A percentile compares a stretch with the other conserved stretches of the same genome.
Conservation (phyloP, 2,797 vertebrate species). For the Periparus ater region DNA sequence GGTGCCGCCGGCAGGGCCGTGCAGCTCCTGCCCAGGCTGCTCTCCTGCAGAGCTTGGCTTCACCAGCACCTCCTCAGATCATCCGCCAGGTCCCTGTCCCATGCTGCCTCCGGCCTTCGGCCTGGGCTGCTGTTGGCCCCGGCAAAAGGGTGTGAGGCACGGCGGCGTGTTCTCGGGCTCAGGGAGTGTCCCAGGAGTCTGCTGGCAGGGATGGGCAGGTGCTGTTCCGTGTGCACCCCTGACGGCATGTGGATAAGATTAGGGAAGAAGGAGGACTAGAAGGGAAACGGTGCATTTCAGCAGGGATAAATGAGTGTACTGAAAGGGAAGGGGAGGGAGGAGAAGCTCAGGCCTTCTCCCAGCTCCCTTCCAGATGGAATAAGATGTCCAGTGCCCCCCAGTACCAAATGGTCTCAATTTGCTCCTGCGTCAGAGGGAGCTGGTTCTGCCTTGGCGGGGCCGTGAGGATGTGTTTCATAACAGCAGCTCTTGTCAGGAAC, state of each 20-base stretch:
- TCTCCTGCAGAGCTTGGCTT: background rate
- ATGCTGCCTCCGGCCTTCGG: background rate
- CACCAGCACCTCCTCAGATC: background rate
- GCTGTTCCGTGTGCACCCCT: background rate
- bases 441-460: background rate
- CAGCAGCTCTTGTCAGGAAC: constrained; percentile 27
- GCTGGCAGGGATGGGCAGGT: background rate
- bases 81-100: background rate
- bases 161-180: background rate
- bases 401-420: constrained; percentile 53
- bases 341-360: background rate
- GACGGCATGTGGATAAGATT: background rate
- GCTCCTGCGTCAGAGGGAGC: constrained; percentile 32
- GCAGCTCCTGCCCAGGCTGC: background rate
- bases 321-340: constrained; percentile 9
- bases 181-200: background rate
- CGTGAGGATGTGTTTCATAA: background rate
- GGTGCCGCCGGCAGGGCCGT: background rate
- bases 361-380: background rate
- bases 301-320: background rate
- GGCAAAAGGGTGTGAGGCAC: background rate
- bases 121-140: background rate
- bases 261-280: background rate
- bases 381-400: constrained; percentile 15
- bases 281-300: background rate